Conservation (phyloP, 2,888 invertebrate genomes). For the Hyalella azteca region DNA sequence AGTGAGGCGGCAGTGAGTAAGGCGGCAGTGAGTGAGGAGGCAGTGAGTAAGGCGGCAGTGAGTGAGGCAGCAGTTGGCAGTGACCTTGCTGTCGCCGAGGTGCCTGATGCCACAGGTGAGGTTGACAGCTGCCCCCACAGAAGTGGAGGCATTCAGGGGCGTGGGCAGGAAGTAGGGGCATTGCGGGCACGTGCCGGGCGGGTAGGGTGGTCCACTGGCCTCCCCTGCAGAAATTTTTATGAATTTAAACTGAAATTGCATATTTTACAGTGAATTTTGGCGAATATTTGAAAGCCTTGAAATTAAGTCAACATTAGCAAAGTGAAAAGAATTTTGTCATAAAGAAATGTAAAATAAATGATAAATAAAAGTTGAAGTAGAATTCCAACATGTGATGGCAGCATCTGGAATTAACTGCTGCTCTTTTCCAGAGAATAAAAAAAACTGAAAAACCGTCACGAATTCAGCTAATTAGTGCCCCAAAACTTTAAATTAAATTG, state of each 20-base stretch:
- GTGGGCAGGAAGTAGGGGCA: slow-evolving; percentile 54
- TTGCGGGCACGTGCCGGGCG: slow-evolving; percentile 40
- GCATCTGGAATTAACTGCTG: background rate
- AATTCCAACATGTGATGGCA: background rate
- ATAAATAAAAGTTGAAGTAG: background rate
- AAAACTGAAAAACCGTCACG: background rate
- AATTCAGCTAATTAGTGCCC: too few relatives aligned
- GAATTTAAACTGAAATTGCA: too few relatives aligned
- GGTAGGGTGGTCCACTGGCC: slow-evolving; percentile 19
- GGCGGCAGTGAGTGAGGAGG: too few relatives aligned
- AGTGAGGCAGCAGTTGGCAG: too few relatives aligned
- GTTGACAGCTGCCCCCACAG: slow-evolving; percentile 44
- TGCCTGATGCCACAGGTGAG: slow-evolving; percentile 54
- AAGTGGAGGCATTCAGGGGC: slow-evolving; percentile 35
- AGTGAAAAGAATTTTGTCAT: background rate
- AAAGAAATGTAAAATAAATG: background rate
- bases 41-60: too few relatives aligned
- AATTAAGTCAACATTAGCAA: too few relatives aligned
- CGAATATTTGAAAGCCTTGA: too few relatives aligned
- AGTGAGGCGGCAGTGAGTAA: too few relatives aligned
- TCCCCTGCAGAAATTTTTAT: background rate
- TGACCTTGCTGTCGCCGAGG: slow-evolving; percentile 50
- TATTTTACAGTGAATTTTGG: too few relatives aligned
- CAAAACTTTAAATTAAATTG: too few relatives aligned
- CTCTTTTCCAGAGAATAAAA: background rate